Percentiles rank a stretch among this genome's conserved stretches.
phyloP scores from a whole-genome alignment of 1,140 invertebrate species.

The Diorhabda carinulata region DNA sequence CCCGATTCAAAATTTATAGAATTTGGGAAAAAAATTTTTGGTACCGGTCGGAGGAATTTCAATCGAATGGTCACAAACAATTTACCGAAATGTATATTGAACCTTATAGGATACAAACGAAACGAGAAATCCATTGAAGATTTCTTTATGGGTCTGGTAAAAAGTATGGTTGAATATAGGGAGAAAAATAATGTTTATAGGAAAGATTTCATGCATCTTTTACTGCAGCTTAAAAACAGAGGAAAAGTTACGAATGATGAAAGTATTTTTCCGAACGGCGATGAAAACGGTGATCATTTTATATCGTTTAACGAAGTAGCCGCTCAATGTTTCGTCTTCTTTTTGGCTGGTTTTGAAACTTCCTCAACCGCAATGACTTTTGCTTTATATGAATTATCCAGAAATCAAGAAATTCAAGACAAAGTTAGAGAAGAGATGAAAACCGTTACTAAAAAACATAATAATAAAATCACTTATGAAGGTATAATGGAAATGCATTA shows the following conservation, averaged over 20 bases:
- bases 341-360: slow-evolving; percentile 56
- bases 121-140: slow-evolving; percentile 6
- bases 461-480: slow-evolving; percentile 55
- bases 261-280: background rate
- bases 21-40: slow-evolving; percentile 45
- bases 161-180: slow-evolving; percentile 37
- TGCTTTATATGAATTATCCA: slow-evolving; percentile 50
- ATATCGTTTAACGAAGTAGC: slow-evolving; percentile 35
- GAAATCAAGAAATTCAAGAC: slow-evolving; percentile 50
- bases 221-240: slow-evolving; percentile 27
- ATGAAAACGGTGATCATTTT: background rate
- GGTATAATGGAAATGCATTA: slow-evolving; percentile 53
- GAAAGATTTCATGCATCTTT: slow-evolving; percentile 56
- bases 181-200: slow-evolving; percentile 49
- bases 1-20: slow-evolving; percentile 46
- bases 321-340: slow-evolving; percentile 49
- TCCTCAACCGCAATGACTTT: slow-evolving; percentile 51
- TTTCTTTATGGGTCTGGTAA: slow-evolving; percentile 14
- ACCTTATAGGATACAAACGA: slow-evolving; percentile 1
- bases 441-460: slow-evolving; percentile 47
- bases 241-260: slow-evolving; percentile 19
- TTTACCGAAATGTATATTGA: slow-evolving; percentile 14
- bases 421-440: slow-evolving; percentile 51
- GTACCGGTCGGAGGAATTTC: slow-evolving; percentile 1
- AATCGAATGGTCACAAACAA: slow-evolving; percentile 6